Conservation (phyloP, 1,140 invertebrate genomes). For the Ceratina australensis region DNA sequence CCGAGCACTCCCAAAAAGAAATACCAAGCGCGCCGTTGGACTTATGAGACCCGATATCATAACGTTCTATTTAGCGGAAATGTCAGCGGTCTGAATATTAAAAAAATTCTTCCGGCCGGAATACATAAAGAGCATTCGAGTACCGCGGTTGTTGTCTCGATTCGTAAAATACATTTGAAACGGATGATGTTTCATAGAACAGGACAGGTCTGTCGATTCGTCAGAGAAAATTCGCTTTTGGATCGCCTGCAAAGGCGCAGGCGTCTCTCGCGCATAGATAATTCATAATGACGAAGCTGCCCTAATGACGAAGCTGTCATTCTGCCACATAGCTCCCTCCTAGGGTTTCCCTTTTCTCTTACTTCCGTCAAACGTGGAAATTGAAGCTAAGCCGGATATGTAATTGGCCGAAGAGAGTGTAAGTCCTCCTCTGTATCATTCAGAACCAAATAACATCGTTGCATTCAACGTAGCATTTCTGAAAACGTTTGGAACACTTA, state of each 20-base stretch:
- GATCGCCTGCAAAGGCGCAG: constrained; percentile 46
- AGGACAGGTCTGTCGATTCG: constrained; percentile 29
- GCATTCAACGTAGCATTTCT: no score
- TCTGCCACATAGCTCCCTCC: constrained; percentile 11
- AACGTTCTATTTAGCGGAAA: no score
- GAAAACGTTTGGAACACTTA: no score
- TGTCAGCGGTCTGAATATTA: no score
- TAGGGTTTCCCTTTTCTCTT: neutral
- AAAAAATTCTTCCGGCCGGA: no score
- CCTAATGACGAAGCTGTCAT: constrained; percentile 40
- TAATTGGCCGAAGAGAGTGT: constrained; percentile 27
- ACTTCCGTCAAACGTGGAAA: constrained; percentile 5
- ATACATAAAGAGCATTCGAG: no score
- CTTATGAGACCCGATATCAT: no score
- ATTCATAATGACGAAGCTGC: constrained; percentile 55
- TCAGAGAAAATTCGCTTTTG: constrained; percentile 39
- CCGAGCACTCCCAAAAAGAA: no score
- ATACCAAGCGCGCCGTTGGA: no score
- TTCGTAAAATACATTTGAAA: no score
- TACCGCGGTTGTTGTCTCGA: no score
- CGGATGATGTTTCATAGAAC: neutral
- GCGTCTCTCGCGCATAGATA: constrained; percentile 49
- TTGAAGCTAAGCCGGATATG: constrained; percentile 36
- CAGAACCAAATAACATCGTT: no score
- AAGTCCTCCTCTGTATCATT: neutral